Base-by-base conservation (phyloP, 2,888 invertebrate species). In the Callosobruchus maculatus region DNA sequence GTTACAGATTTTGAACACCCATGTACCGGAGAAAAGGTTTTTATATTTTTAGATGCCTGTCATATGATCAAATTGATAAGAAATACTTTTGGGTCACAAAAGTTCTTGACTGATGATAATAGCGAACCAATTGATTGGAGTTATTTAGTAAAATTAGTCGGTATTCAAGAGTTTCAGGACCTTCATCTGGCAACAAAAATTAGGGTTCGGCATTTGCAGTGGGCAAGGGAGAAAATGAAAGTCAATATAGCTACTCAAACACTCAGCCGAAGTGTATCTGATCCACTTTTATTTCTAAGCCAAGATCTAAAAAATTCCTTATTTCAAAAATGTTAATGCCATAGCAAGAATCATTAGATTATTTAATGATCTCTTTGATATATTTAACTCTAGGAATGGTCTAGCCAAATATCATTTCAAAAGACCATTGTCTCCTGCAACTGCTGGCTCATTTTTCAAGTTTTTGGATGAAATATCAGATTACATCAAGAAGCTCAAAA, bases 181-280 rank as follows among this genome's bases (percentile, higher is more conserved):
- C 72, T 80, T n/a, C 74, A 76, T 49, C 70, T 74, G 20, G 78
- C 76, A 9, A 81, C 77, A 22, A 78, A 80, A 78, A 66, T 80
- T 18, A 73, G 71, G 49, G 73, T 72, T 13, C 74, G 74, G 13
- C 77, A 80, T 74, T 71, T 81, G 21, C 22, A 76, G 9, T 81
- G 68, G n/a, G n/a, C n/a, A n/a, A n/a, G n/a, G n/a, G n/a, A n/a
- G n/a, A n/a, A n/a, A n/a, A n/a, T n/a, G n/a, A n/a, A n/a, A n/a
- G n/a, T n/a, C n/a, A n/a, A n/a, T n/a, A n/a, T n/a, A n/a, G n/a
- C n/a, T n/a, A n/a, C 74, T 20, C 79, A 80, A 73, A 74, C 77
- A 21, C 69, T 80, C 21, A 79, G 78, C 67, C 73, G 73, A 49
- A 73, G 75, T 69, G 75, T 74, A 22, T 20, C 67, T 67, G 75